Percentiles rank a stretch among this genome's conserved stretches.
phyloP scores from a whole-genome alignment of 2,888 invertebrate genomes.

The Drosophila affinis region DNA sequence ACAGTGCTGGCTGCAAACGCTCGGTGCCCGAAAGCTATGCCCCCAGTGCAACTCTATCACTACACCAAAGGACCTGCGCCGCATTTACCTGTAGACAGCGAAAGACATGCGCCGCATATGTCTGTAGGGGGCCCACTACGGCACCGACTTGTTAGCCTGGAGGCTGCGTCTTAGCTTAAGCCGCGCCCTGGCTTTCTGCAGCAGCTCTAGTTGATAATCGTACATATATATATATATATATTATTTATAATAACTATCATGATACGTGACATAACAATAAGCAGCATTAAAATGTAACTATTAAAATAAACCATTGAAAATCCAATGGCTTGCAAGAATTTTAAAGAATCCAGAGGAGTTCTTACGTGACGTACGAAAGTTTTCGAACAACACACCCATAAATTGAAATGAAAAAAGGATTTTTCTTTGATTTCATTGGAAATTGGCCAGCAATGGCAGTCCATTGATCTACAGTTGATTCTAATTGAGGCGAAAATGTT shows the following conservation, averaged over 20 bases:
- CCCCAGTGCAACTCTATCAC: slow-evolving; percentile 98
- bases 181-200: slow-evolving; percentile 8
- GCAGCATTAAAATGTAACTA: slow-evolving; percentile 62
- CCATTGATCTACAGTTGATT: too few species aligned
- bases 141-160: slow-evolving; percentile 13
- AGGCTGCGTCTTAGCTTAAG: slow-evolving; percentile 18
- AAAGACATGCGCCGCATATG: not conserved
- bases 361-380: not conserved
- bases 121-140: too few species aligned
- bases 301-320: slow-evolving; percentile 59
- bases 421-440: too few species aligned
- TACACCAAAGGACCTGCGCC: slow-evolving; percentile 92
- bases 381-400: not conserved
- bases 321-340: not conserved
- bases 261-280: slow-evolving; percentile 73
- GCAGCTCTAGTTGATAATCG: slow-evolving; percentile 38
- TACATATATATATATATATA: slow-evolving; percentile 29
- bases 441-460: too few species aligned
- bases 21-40: slow-evolving; percentile 94
- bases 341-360: not conserved
- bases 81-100: slow-evolving; percentile 90
- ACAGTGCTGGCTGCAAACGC: slow-evolving; percentile 89
- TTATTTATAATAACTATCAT: slow-evolving; percentile 65
- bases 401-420: too few species aligned
- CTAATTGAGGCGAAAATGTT: too few species aligned